Conservation (phyloP, 2,113 vertebrate species). For the Cyphomyrus discorhynchus region DNA sequence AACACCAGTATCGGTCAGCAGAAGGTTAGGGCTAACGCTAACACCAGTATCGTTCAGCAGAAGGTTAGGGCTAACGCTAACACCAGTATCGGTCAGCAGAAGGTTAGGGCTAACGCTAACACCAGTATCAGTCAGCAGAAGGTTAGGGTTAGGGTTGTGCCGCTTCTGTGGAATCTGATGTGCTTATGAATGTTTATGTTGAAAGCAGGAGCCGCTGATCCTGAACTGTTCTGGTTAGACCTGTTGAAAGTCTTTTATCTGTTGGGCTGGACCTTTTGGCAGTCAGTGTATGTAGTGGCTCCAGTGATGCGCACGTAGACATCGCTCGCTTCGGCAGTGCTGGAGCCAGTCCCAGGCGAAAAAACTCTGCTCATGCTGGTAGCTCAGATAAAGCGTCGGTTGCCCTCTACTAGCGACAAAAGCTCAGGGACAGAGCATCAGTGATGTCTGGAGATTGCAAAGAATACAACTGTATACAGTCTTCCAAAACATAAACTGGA, state of each 20-base stretch:
- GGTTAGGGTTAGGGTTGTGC: background rate
- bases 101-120: background rate
- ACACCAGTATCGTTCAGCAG: background rate
- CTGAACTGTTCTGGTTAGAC: slow-evolving; percentile 48
- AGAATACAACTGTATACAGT: slow-evolving; percentile 46
- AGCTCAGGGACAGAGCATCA: slow-evolving; percentile 33
- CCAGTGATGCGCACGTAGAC: slow-evolving; percentile 48
- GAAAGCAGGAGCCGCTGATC: slow-evolving; percentile 39
- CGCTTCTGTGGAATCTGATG: slow-evolving; percentile 22
- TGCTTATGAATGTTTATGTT: slow-evolving; percentile 41
- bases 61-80: background rate
- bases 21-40: background rate
- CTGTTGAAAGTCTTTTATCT: slow-evolving; percentile 44
- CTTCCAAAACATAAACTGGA: slow-evolving; percentile 41
- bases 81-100: background rate
- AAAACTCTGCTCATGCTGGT: slow-evolving; percentile 46
- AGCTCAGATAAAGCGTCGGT: slow-evolving; percentile 51
- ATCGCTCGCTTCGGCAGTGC: slow-evolving; percentile 28
- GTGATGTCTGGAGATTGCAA: slow-evolving; percentile 51
- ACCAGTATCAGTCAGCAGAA: background rate
- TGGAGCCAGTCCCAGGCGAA: slow-evolving; percentile 34
- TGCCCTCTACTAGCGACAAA: slow-evolving; percentile 44
- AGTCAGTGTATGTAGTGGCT: slow-evolving; percentile 30
- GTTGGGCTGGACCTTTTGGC: slow-evolving; percentile 22
- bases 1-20: background rate